phyloP scores from a whole-genome alignment of 2,113 vertebrate genomes.

The Indicator maculatus region DNA sequence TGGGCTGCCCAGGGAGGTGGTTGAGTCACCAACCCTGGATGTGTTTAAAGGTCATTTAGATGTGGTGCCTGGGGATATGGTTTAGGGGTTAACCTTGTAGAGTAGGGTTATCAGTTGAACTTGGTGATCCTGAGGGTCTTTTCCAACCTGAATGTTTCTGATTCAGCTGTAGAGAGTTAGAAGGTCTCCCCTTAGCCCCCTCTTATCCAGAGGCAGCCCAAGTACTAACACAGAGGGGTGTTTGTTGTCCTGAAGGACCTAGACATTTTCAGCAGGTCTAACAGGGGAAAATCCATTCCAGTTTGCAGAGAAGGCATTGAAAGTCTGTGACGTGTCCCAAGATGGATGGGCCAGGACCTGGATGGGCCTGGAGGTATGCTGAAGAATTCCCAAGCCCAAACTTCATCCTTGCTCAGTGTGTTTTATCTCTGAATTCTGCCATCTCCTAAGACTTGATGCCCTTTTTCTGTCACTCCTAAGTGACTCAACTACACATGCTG shows the following conservation, averaged over 20 bases:
- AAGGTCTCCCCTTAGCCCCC: too few species aligned
- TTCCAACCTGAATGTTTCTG: too few species aligned
- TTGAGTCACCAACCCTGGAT: too few species aligned
- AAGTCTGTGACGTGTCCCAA: fast-evolving
- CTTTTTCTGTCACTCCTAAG: not conserved
- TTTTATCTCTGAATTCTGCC: not conserved
- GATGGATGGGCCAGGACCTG: not conserved
- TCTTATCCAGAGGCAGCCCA: not conserved
- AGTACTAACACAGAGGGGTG: not conserved
- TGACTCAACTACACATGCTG: not conserved
- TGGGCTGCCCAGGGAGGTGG: too few species aligned
- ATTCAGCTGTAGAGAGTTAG: too few species aligned
- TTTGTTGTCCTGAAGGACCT: not conserved
- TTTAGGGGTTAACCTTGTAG: too few species aligned
- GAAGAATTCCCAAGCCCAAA: not conserved
- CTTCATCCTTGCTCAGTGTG: not conserved
- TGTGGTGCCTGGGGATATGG: too few species aligned
- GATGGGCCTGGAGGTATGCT: not conserved
- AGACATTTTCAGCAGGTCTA: not conserved
- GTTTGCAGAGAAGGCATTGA: not conserved
- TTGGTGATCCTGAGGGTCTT: too few species aligned
- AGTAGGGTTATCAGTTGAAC: too few species aligned
- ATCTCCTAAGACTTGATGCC: not conserved
- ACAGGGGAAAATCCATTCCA: not conserved
- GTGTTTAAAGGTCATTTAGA: too few species aligned